Base-by-base conservation (phyloP, 2,888 invertebrate species). In the Priocnemis perturbator region DNA sequence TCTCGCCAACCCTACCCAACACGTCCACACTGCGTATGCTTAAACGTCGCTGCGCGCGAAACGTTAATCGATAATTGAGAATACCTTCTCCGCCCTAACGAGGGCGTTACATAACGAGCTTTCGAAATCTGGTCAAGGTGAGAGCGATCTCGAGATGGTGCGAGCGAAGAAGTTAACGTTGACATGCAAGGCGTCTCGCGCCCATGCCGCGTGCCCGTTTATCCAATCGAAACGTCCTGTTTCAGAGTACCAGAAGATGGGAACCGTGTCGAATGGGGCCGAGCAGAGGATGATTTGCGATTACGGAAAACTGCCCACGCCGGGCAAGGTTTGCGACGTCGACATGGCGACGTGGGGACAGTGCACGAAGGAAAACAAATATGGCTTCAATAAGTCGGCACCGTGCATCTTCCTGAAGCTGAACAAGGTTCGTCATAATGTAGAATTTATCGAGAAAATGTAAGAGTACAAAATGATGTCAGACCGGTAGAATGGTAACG, bases 401-500 rank as follows among this genome's bases (percentile, higher is more conserved):
- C 99, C 99, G 17, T 99, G 99, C 90, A 95, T 99, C 88, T 95
- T 98, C 91, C 93, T 99, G 81, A 99, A 99, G 90, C 91, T 99
- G 82, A 99, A 99, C 90, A 97, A 96, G 94, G 97, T 97, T 44
- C 23, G 17, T 37, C n/a, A 9, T 5, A 7, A 20, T 26, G 11
- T 11, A 9, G 11, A 3, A 11, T 11, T 37, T 37, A 7, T 37
- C 26, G 26, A 26, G 5, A 26, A 26, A 3, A 5, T 26, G 26
- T 5, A 26, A 26, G n/a, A n/a, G n/a, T n/a, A n/a, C n/a, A n/a
- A n/a, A n/a, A n/a, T n/a, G n/a, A n/a, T n/a, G n/a, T n/a, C n/a
- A n/a, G n/a, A n/a, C n/a, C n/a, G n/a, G n/a, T n/a, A n/a, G n/a
- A n/a, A n/a, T n/a, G n/a, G n/a, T n/a, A n/a, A n/a, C n/a, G 26